Base-by-base conservation (phyloP, 2,797 vertebrate species). In the Leptatherina wallacei region DNA sequence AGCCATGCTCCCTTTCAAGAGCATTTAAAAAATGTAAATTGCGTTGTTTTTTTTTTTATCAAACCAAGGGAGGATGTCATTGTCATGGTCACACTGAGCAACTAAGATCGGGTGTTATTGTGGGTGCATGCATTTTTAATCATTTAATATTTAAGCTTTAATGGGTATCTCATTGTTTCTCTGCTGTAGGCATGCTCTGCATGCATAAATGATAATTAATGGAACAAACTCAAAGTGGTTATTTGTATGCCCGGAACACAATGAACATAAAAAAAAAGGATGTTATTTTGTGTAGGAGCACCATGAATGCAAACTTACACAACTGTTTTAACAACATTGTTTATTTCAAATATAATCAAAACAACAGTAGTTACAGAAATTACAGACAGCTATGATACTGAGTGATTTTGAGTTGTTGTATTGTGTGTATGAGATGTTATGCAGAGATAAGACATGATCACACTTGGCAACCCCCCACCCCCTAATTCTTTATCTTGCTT, bases 261-360 rank as follows among this genome's bases (percentile, higher is more conserved):
- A 20, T 44, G 42, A 7, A 20, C 16, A 20, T 60, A 13, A 4
- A 4, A 6, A 4, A 57, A 33, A 61, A 22, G 16, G 8, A 4
- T 27, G 24, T 51, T 7, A 61, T 16, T 33, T n/a, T 65, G 22
- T 49, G 32, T 13, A 33, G 20, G 49, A 3, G 6, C 9, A 29
- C 12, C 6, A 35, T 12, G 6, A 14, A 71, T 29, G 12, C 4
- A 22, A 20, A 38, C 16, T 42, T 20, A 63, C 57, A 30, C 29
- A 52, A 29, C 12, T 51, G 35, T 76, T 88, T 88, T 77, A 88
- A 78, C 83, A 88, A 92, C 87, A 87, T 89, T 86, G 73, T 95
- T 94, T 94, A 91, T 93, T 92, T 93, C 88, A 94, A 94, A 93
- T 90, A 91, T 94, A 94, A 90, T 93, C 90, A 94, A 94, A 95